phyloP scores from a whole-genome alignment of 1,140 invertebrate genomes.

The Bombyx mori region DNA sequence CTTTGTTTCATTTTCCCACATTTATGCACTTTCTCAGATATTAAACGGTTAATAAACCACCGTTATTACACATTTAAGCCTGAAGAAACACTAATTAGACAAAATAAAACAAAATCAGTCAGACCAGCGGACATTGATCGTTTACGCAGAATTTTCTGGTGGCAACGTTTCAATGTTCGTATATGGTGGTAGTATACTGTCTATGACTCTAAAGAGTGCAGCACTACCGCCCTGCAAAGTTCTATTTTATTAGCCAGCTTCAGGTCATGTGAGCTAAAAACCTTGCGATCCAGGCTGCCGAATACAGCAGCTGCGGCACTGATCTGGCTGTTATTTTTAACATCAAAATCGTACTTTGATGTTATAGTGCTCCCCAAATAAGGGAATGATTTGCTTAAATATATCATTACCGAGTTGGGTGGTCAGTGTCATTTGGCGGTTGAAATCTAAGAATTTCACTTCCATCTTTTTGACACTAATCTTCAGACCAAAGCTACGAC shows the following conservation, averaged over 20 bases:
- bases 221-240: constrained; percentile 12
- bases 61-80: too few species aligned
- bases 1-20: too few species aligned
- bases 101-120: constrained; percentile 1
- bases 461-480: constrained; percentile 20
- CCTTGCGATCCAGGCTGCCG: constrained; percentile 12
- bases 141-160: constrained; percentile 14
- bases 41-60: too few species aligned
- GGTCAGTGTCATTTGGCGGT: constrained; percentile 8
- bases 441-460: constrained; percentile 15
- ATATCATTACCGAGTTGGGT: constrained; percentile 11
- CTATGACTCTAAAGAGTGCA: constrained; percentile 14
- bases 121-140: constrained; percentile 15
- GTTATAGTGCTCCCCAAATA: constrained; percentile 15
- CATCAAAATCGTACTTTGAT: constrained; percentile 12
- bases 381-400: constrained; percentile 11
- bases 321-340: constrained; percentile 12
- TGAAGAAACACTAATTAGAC: too few species aligned
- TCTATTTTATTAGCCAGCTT: constrained; percentile 5
- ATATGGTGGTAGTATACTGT: constrained; percentile 11
- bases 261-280: constrained; percentile 7
- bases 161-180: constrained; percentile 15
- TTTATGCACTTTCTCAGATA: too few species aligned
- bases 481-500: constrained; percentile 17
- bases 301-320: constrained; percentile 11